Evolutionary conservation across 2,888 invertebrate species (phyloP).

Genomic region (Tethea ocularis): DNA sequence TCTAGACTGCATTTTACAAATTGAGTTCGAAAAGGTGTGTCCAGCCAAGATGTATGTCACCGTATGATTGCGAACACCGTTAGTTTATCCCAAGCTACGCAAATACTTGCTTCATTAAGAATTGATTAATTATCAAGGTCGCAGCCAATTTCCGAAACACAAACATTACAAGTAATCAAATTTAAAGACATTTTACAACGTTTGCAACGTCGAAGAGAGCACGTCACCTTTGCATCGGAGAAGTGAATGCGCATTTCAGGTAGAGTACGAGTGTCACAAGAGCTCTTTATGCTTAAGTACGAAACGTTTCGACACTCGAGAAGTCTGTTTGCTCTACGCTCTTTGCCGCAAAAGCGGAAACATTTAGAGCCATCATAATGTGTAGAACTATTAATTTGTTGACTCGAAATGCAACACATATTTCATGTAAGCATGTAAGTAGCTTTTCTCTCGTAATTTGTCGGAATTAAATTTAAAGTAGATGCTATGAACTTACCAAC

Average conservation of each 20-base stretch:
- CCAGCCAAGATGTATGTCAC: too few relatives aligned
- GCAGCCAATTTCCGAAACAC: background rate
- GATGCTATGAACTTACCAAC: constrained; percentile 91
- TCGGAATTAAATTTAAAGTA: background rate
- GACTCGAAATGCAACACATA: background rate
- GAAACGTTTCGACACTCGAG: constrained; percentile 19
- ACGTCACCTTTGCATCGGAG: background rate
- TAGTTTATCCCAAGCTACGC: too few relatives aligned
- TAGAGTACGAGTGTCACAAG: constrained; percentile 20
- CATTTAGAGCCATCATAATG: background rate
- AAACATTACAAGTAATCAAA: background rate
- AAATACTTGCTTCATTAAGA: too few relatives aligned
- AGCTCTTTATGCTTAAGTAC: constrained; percentile 16
- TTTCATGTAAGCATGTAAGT: background rate
- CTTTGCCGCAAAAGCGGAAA: constrained; percentile 15
- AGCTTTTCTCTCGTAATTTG: background rate
- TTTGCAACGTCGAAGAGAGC: background rate
- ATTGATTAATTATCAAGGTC: background rate
- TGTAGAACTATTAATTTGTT: background rate
- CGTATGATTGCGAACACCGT: too few relatives aligned
- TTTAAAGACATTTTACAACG: background rate
- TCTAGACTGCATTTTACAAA: too few relatives aligned
- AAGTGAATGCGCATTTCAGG: constrained; percentile 6
- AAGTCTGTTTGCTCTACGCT: constrained; percentile 23
- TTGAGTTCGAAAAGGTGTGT: too few relatives aligned